Conservation (phyloP, 1,140 invertebrate genomes). For the Caenorhabditis elegans region DNA sequence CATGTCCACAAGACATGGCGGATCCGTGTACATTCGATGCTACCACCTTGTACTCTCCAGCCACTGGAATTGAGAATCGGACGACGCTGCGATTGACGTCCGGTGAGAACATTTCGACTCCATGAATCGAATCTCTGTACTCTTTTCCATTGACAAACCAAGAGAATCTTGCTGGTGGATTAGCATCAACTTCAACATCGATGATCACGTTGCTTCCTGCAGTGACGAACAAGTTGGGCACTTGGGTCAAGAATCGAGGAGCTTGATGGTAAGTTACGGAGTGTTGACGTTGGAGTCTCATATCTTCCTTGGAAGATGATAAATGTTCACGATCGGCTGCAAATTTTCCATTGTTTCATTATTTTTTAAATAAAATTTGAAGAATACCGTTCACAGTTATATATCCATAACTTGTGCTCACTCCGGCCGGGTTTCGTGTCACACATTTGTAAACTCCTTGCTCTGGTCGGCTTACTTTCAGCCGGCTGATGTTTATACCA, state of each 20-base stretch:
- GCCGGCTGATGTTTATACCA: constrained; percentile 55
- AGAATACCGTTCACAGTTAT: constrained; percentile 53
- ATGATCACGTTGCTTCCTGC: constrained; percentile 54
- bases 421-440: constrained; percentile 60
- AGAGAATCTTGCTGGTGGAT: constrained; percentile 51
- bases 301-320: constrained; percentile 31
- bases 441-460: constrained; percentile 59
- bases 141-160: constrained; percentile 62
- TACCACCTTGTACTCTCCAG: constrained; percentile 60
- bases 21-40: constrained; percentile 61
- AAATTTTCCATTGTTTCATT: too few relatives aligned
- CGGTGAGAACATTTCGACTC: constrained; percentile 57
- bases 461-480: constrained; percentile 56
- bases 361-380: too few relatives aligned
- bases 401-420: constrained; percentile 63
- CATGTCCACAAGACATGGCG: constrained; percentile 58
- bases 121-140: constrained; percentile 39
- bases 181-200: constrained; percentile 62
- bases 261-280: constrained; percentile 25
- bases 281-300: background rate
- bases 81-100: constrained; percentile 60
- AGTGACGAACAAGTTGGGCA: constrained; percentile 57
- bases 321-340: constrained; percentile 19
- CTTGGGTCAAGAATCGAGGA: constrained; percentile 40
- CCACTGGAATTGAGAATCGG: constrained; percentile 55